Conservation (phyloP, 2,888 invertebrate species). For the Microctonus aethiopoides region DNA sequence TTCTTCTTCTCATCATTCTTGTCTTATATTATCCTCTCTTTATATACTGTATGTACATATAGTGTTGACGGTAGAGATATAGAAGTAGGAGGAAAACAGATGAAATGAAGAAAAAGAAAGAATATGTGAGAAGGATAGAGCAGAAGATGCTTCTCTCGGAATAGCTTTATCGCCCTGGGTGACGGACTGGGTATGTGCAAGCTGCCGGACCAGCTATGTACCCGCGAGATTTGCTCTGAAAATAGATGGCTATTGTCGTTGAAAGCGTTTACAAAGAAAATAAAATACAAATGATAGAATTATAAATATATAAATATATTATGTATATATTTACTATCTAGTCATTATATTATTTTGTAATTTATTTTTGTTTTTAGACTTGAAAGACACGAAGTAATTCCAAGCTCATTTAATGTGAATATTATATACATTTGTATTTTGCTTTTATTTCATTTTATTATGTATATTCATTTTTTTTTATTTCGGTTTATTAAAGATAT, state of each 20-base stretch:
- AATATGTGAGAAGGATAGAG: background rate
- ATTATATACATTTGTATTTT: background rate
- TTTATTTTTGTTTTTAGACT: background rate
- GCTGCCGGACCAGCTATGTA: slow-evolving; percentile 19
- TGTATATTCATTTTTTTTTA: background rate
- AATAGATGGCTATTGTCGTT: slow-evolving; percentile 37
- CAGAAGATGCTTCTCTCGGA: slow-evolving; percentile 45
- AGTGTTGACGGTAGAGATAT: background rate
- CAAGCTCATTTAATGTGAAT: background rate
- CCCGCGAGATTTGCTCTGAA: slow-evolving; percentile 24
- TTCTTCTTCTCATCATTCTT: slow-evolving; percentile 8
- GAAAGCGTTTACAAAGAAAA: slow-evolving; percentile 6
- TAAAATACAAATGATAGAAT: background rate
- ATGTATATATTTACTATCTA: background rate
- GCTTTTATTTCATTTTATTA: no score
- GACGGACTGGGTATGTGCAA: slow-evolving; percentile 37
- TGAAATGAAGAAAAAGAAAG: background rate
- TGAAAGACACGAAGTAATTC: background rate
- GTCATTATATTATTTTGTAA: background rate
- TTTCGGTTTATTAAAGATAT: background rate
- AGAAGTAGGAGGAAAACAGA: background rate
- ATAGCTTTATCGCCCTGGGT: slow-evolving; percentile 50
- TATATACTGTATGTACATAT: slow-evolving; percentile 13
- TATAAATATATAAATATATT: background rate
- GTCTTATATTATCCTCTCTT: background rate